These are phyloP conservation scores for Cololabis saira DNA, from an alignment of 2,113 vertebrate genomes.

Conservation along the genomic window DNA sequence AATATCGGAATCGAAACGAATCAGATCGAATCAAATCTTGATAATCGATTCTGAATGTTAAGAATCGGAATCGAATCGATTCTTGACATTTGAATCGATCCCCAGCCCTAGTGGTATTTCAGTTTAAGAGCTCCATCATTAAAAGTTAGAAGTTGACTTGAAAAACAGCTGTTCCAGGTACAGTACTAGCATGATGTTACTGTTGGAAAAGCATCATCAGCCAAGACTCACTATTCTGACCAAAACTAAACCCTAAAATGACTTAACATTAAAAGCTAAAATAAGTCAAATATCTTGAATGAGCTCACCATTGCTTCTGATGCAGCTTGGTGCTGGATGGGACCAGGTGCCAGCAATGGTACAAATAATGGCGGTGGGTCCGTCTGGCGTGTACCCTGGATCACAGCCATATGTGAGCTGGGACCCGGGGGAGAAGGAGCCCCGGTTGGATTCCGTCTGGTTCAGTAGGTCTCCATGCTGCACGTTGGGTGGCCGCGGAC, in stretches of 20 bases:
- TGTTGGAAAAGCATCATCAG: neutral
- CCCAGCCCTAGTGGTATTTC: too few relatives aligned
- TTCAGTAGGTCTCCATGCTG: conserved; percentile 76
- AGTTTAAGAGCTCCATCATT: neutral
- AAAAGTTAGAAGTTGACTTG: neutral
- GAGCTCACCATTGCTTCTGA: conserved; percentile 68
- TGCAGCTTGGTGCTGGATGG: conserved; percentile 69
- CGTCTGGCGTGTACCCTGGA: conserved; percentile 75
- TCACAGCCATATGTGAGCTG: conserved; percentile 80
- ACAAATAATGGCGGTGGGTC: conserved; percentile 74
- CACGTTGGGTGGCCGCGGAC: conserved; percentile 69
- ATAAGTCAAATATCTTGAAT: neutral
- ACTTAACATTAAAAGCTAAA: too few relatives aligned
- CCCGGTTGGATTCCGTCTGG: conserved; percentile 81
- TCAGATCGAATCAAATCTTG: too few relatives aligned
- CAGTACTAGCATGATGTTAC: too few relatives aligned
- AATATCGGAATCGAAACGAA: too few relatives aligned
- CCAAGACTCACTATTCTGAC: neutral
- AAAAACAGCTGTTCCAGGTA: too few relatives aligned
- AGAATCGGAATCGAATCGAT: too few relatives aligned
- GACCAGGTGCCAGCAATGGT: conserved; percentile 76
- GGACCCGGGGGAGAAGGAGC: conserved; percentile 75
- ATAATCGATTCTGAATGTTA: too few relatives aligned
- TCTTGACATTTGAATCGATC: too few relatives aligned
- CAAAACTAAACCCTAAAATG: too few relatives aligned